These are phyloP conservation scores for Neopelma chrysocephalum DNA, from an alignment of 2,797 vertebrate species.

Conservation along the genomic window DNA sequence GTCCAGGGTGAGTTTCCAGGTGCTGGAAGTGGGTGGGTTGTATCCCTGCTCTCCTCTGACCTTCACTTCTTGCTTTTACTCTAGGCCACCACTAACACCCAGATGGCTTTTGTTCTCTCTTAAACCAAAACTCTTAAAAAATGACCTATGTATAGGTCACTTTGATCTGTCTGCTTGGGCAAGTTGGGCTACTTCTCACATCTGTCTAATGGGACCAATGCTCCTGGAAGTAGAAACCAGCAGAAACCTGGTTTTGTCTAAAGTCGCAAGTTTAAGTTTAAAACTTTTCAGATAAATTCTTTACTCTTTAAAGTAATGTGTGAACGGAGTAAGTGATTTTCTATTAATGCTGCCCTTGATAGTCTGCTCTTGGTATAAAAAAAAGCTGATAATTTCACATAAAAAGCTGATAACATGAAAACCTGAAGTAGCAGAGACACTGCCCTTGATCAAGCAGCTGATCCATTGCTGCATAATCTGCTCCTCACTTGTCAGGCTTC, in stretches of 20 bases:
- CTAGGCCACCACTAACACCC: neutral
- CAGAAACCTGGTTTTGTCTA: neutral
- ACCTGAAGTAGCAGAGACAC: neutral
- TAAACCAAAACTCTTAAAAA: neutral
- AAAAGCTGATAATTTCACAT: neutral
- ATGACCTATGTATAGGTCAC: neutral
- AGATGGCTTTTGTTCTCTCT: neutral
- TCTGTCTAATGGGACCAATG: neutral
- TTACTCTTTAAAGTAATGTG: neutral
- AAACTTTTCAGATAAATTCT: no score
- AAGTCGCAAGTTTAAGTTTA: neutral
- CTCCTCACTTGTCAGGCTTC: neutral
- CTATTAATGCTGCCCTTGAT: neutral
- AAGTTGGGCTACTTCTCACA: neutral
- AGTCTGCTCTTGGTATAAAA: neutral
- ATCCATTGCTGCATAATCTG: neutral
- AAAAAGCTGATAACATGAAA: neutral
- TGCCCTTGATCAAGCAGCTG: neutral
- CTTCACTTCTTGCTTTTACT: neutral
- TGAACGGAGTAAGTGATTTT: neutral
- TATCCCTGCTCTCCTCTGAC: neutral
- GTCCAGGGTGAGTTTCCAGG: conserved; percentile 78
- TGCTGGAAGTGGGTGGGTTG: neutral
- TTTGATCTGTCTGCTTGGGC: neutral
- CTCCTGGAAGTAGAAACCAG: neutral